Conservation (phyloP, 2,113 vertebrate genomes). For the Eonycteris spelaea region DNA sequence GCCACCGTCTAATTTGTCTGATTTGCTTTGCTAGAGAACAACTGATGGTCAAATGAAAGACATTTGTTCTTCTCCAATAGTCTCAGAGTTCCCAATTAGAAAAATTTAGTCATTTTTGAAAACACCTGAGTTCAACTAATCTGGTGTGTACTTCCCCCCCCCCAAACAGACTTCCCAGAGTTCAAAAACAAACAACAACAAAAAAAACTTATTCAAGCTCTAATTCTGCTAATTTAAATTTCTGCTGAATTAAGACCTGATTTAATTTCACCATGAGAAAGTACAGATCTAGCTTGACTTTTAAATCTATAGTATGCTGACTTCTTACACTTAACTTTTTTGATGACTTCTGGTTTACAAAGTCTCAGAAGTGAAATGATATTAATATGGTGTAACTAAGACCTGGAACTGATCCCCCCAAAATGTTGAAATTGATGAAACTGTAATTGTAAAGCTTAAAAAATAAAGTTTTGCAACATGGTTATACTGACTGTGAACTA, state of each 20-base stretch:
- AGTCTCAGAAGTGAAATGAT: neutral
- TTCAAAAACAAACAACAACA: neutral
- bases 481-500: neutral
- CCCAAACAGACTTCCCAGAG: neutral
- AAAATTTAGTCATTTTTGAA: neutral
- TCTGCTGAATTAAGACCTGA: slow-evolving; percentile 30
- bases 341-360: slow-evolving; percentile 18
- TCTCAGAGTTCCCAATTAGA: neutral
- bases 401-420: neutral
- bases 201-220: neutral
- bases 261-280: slow-evolving; percentile 53
- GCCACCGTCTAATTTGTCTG: fast-evolving
- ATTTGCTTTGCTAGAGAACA: neutral
- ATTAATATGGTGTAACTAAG: neutral
- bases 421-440: neutral
- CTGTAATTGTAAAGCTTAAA: neutral
- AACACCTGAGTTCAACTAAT: neutral
- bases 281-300: neutral
- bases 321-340: neutral
- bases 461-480: neutral
- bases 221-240: slow-evolving; percentile 42
- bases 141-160: neutral
- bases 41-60: neutral
- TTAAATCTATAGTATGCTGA: slow-evolving; percentile 20
- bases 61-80: neutral